phyloP scores from a whole-genome alignment of 2,888 invertebrate genomes.

The Candidula unifasciata region DNA sequence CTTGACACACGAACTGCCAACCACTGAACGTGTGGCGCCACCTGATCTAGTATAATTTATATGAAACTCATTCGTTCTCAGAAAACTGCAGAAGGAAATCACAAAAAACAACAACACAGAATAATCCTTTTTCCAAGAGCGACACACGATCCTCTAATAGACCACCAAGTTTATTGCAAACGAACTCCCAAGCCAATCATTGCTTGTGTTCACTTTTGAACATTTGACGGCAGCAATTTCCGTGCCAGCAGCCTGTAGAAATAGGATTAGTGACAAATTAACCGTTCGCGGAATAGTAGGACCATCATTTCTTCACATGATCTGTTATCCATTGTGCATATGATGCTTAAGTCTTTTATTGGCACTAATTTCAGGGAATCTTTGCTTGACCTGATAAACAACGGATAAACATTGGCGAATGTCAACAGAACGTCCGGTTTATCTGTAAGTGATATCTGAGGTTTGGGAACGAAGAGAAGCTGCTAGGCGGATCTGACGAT shows the following conservation, averaged over 20 bases:
- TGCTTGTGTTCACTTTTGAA: constrained; percentile 23
- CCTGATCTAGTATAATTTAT: background rate
- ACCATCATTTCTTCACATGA: background rate
- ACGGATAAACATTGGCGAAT: too few relatives aligned
- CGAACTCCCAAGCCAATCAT: background rate
- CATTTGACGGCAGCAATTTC: background rate
- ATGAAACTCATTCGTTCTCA: background rate
- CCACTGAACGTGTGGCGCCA: too few relatives aligned
- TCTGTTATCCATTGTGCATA: background rate
- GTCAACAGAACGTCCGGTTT: background rate
- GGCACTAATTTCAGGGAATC: background rate
- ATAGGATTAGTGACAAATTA: constrained; percentile 3
- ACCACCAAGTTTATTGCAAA: background rate
- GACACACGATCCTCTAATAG: background rate
- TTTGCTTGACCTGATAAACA: background rate
- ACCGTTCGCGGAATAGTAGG: constrained; percentile 11
- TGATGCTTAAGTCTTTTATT: background rate
- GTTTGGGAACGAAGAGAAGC: background rate
- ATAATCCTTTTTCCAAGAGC: background rate
- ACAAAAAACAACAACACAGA: too few relatives aligned
- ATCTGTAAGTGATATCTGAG: constrained; percentile 3
- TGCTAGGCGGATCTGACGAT: too few relatives aligned
- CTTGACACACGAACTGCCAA: background rate
- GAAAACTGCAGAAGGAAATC: too few relatives aligned
- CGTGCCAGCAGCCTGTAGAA: background rate